Base-by-base conservation (phyloP, 2,113 vertebrate species). In the Tetrax tetrax region DNA sequence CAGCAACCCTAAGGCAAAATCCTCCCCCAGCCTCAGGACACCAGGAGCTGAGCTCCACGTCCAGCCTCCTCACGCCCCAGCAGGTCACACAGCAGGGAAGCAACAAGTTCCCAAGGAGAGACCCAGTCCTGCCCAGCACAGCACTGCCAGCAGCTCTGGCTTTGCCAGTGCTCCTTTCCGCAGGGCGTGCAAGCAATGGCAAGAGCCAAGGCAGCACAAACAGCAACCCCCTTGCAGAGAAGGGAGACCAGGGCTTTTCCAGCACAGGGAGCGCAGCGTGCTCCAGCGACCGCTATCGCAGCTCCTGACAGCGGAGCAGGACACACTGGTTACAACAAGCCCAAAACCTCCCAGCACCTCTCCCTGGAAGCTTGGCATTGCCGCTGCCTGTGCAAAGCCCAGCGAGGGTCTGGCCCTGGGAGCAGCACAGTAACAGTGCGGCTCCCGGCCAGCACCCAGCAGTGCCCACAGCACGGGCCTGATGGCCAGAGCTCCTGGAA, bases 181-280 rank as follows among this genome's bases (percentile, higher is more conserved):
- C 23, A 24, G 53, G 35, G 33, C 1, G 0, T 6, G 3, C 8
- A 4, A 59, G 43, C 35, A 59, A 45, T 1, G 2, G 20, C 37
- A 79, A 61, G 41, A 80, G 68, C 48, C 48, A 38, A 68, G 23
- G 56, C 53, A 66, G 33, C 60, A 51, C 0, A 0, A 50, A 8
- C 1, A 63, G 48, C 35, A 27, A 28, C 10, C 18, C 8, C 4
- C 59, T 54, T 10, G 7, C 29, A 54, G n/a, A 69, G 56, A 41
- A 33, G 22, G 31, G 27, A 76, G 54, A 16, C 63, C 4, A 6
- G 70, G 57, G 28, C 57, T 70, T 29, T 45, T 29, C 29, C 45
- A 48, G 79, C 41, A 31, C 1, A 1, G 14, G 33, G 45, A 48
- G 17, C 24, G 7, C 60, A 37, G n/a, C 6, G 1, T 14, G 29